Base-by-base conservation (phyloP, 1,140 invertebrate genomes). In the Conus betulinus region DNA sequence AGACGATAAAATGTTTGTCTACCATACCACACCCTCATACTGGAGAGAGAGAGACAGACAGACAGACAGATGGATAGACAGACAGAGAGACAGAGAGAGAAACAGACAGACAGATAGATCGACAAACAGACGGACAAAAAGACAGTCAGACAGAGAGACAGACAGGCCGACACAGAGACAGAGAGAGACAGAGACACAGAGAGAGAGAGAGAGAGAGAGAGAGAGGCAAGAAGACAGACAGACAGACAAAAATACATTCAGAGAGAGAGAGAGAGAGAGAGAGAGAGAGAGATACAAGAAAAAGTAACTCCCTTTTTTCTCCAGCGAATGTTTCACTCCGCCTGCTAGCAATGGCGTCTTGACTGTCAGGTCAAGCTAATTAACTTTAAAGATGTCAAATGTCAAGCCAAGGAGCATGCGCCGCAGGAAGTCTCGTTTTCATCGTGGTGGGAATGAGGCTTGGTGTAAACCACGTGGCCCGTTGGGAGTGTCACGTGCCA, bases 401-500 rank as follows among this genome's bases (percentile, higher is more conserved):
- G 79, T 81, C 79, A 81, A 20, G 27, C 51, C 79, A 5, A 53
- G 17, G 51, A 81, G 20, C 79, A 81, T 53, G 39, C 79, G 79
- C 79, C 79, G 51, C 79, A 53, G 79, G 79, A 81, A 81, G 79
- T 53, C 79, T 81, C 79, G 79, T 81, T 81, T 81, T 53, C 39
- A 51, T 51, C 79, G 51, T 53, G 79, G 79, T 81, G 79, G 79
- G 79, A 81, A 81, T 6, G 79, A 81, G 79, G 79, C 79, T 81
- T 78, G 79, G 79, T 53, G 79, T 81, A 81, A 81, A 81, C 79
- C 79, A 81, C 79, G 79, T 81, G 79, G 79, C 79, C 79, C 23
- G 39, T 81, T 53, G 13, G 27, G 51, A 17, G 79, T 81, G 51
- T 81, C 79, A 81, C 79, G 79, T 81, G 79, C 79, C 79, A 81